These are phyloP conservation scores for Pristionchus arcanus DNA, from an alignment of 2,888 invertebrate genomes.

Conservation along the genomic window DNA sequence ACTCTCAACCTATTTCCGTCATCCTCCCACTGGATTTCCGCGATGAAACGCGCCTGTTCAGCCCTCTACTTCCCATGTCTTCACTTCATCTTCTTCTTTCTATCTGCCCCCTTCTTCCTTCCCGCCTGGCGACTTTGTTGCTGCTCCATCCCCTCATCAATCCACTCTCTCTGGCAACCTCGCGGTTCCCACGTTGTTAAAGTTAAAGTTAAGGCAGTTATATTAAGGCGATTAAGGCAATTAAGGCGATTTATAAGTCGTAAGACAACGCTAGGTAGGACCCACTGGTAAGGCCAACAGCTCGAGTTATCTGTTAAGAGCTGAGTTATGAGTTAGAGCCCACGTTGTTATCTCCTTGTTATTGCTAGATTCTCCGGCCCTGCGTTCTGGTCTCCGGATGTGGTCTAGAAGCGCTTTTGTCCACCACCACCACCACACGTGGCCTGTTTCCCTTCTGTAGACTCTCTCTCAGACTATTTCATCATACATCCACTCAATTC, in stretches of 20 bases:
- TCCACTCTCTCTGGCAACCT: not conserved
- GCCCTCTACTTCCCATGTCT: slow-evolving; percentile 5
- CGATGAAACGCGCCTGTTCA: slow-evolving; percentile 47
- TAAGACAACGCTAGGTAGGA: too few species aligned
- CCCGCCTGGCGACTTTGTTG: not conserved
- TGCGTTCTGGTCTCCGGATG: not conserved
- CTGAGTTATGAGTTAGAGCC: too few species aligned
- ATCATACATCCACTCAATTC: too few species aligned
- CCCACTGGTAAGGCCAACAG: too few species aligned
- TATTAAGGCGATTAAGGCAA: too few species aligned
- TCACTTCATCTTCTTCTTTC: not conserved
- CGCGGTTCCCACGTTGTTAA: not conserved
- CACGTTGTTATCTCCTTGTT: not conserved
- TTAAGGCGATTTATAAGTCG: too few species aligned
- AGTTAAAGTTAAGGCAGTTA: too few species aligned
- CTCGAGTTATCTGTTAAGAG: too few species aligned
- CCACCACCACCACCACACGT: not conserved
- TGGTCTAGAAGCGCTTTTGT: not conserved
- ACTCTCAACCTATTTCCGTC: slow-evolving; percentile 39
- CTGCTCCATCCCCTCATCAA: not conserved
- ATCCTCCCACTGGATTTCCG: slow-evolving; percentile 48
- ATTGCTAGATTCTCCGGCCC: too few species aligned
- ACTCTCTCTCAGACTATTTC: not conserved
- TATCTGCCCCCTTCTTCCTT: not conserved
- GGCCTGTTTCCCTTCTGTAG: not conserved